Evolutionary conservation across 2,797 vertebrate genomes (phyloP), one percentile per base, ranked within the genome.

Genomic region (Scleropages formosus): DNA sequence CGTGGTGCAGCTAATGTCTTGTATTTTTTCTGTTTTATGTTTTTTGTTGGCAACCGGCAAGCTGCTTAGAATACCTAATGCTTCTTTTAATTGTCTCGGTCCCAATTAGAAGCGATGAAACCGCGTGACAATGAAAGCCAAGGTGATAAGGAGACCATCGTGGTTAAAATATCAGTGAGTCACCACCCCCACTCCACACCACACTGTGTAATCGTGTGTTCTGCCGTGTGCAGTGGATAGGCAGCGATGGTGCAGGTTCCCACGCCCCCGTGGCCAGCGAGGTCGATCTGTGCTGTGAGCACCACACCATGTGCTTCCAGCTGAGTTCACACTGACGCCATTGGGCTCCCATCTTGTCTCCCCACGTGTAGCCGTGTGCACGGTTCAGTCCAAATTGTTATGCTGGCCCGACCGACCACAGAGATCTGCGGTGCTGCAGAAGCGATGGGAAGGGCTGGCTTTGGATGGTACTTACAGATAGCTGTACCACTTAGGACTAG

Each of bases 151-250:
- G 31, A 39, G 31, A 39, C 6, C 31, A 39, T 31, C 2, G 6
- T 39, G 31, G 31, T 39, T 39, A 39, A 83, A 87, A 88, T 89
- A 89, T 91, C 90, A 80, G 89, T 78, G 81, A 75, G 65, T 67
- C 76, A n/a, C 81, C 75, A 75, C 80, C 77, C 78, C 47, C 81
- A 82, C 73, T 47, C 64, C 71, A 81, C 81, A 39, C 31, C 31
- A 6, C 31, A 39, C 31, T 31, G 31, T 2, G n/a, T 81, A 83
- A 81, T 75, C 77, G 58, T 80, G 80, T 12, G 20, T 80, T 81
- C 78, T 79, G 83, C 82, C 80, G 77, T 81, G 79, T 81, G 72
- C 75, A 79, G 80, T 80, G 49, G 53, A 75, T 59, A 67, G 77
- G 80, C 77, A 60, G 76, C 85, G 85, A 88, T 88, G 69, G 44